Base-by-base conservation (phyloP, 1,140 invertebrate species). In the Bradysia coprophila region DNA sequence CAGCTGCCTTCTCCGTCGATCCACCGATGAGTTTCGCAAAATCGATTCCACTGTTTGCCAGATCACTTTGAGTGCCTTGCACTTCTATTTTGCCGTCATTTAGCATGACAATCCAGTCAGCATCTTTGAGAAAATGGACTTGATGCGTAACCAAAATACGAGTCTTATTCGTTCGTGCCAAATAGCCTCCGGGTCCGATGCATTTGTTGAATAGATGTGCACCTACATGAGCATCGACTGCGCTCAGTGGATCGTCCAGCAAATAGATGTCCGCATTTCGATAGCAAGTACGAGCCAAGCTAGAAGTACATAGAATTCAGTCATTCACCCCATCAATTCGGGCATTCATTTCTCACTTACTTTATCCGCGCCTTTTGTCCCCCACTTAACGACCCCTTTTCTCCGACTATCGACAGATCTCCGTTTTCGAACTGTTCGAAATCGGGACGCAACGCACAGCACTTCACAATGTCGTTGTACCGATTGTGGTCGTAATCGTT, bases 391-490 rank as follows among this genome's bases (percentile, higher is more conserved):
- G 71, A 71, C 41, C 85, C 86, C 45, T 77, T 64, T 53, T 90
- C 84, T 4, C 84, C 85, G 2, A 90, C 81, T 28, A 81, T 49
- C 3, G 83, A 87, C 32, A 69, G 55, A 49, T 87, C 83, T 21
- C 80, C 77, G 42, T 64, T 51, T 2, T 71, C 69, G 34, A 75
- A 60, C 46, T 65, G 63, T 41, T 73, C 75, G 67, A 72, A 82
- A 70, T 54, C 77, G 18, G 65, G 64, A 13, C 67, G 39, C 16
- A 73, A 48, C 6, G 66, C 67, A 48, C 67, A 65, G 13, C 62
- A 63, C 40, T 56, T 59, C 20, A 65, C 59, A 21, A 66, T 63
- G 31, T 21, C 19, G 10, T 15, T 18, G 19, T 43, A 43, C n/a
- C 28, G 28, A 11, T 37, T 24, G 9, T 46, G 46, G 20, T 62